Evolutionary conservation across 1,140 invertebrate genomes (phyloP).

Genomic region (Caenorhabditis inopinata): DNA sequence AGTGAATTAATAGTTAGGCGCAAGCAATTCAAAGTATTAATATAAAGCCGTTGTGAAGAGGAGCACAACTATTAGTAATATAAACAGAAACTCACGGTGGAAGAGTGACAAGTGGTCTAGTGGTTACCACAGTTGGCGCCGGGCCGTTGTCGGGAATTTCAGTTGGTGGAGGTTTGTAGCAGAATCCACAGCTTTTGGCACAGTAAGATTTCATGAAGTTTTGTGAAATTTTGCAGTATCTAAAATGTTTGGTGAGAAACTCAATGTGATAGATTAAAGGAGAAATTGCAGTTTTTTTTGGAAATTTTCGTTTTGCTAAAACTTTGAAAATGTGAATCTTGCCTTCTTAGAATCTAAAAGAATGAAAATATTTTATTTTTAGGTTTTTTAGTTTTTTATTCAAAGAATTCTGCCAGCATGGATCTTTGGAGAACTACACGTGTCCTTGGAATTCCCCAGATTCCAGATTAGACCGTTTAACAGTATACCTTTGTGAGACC

Average conservation of each 20-base stretch:
- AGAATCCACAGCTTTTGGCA: slow-evolving; percentile 63
- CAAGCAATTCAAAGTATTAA: no score
- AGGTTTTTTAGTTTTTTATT: not conserved
- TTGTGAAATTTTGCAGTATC: slow-evolving; percentile 60
- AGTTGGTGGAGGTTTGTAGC: slow-evolving; percentile 56
- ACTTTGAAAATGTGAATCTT: no score
- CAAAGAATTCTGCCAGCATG: no score
- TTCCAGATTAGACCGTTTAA: not conserved
- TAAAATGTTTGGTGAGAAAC: not conserved
- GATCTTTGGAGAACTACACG: no score
- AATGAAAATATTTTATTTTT: no score
- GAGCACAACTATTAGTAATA: no score
- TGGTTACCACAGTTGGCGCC: slow-evolving; percentile 36
- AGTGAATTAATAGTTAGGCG: not conserved
- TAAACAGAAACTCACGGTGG: slow-evolving; percentile 8
- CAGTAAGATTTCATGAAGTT: slow-evolving; percentile 62
- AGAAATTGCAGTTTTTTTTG: no score
- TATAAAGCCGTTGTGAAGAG: no score
- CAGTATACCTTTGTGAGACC: slow-evolving; percentile 51
- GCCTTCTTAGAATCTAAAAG: no score
- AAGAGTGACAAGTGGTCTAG: slow-evolving; percentile 24
- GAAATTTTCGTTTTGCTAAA: no score
- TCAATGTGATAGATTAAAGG: no score
- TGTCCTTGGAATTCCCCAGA: not conserved
- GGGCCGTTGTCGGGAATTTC: slow-evolving; percentile 51